phyloP scores from a whole-genome alignment of 2,888 invertebrate species.

The Drosophila buzzatii region DNA sequence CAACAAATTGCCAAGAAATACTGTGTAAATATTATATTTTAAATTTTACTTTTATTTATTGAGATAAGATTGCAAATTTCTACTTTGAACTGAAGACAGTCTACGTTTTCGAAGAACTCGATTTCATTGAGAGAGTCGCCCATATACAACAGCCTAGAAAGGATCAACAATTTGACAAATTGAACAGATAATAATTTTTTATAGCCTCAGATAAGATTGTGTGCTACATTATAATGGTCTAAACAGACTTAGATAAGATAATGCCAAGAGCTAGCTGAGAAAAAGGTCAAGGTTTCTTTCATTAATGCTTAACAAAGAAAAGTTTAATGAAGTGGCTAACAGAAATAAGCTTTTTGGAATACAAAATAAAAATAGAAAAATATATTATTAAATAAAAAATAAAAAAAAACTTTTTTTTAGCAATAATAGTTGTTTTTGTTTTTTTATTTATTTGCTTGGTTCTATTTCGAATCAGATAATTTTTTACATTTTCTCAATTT shows the following conservation, averaged over 20 bases:
- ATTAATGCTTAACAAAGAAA: background rate
- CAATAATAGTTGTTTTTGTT: slow-evolving; percentile 11
- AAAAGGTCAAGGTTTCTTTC: slow-evolving; percentile 1
- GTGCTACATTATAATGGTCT: background rate
- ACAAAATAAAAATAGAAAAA: too few species aligned
- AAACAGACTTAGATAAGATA: slow-evolving; percentile 3
- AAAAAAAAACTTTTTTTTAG: too few species aligned
- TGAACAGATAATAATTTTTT: background rate
- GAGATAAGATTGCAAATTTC: background rate
- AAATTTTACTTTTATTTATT: background rate
- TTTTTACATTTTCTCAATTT: slow-evolving; percentile 54
- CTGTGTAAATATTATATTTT: background rate
- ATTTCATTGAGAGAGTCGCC: background rate
- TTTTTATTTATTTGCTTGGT: slow-evolving; percentile 37
- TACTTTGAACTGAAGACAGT: background rate
- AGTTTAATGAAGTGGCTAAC: background rate
- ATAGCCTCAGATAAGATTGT: slow-evolving; percentile 1
- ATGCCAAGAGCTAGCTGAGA: background rate
- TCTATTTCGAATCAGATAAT: slow-evolving; percentile 56
- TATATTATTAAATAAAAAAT: too few species aligned
- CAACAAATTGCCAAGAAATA: slow-evolving; percentile 3
- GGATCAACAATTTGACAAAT: background rate
- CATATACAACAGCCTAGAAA: background rate
- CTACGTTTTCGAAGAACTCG: background rate
- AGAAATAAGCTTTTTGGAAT: too few species aligned